Base-by-base conservation (phyloP, 2,113 vertebrate genomes). In the Centropus bengalensis region DNA sequence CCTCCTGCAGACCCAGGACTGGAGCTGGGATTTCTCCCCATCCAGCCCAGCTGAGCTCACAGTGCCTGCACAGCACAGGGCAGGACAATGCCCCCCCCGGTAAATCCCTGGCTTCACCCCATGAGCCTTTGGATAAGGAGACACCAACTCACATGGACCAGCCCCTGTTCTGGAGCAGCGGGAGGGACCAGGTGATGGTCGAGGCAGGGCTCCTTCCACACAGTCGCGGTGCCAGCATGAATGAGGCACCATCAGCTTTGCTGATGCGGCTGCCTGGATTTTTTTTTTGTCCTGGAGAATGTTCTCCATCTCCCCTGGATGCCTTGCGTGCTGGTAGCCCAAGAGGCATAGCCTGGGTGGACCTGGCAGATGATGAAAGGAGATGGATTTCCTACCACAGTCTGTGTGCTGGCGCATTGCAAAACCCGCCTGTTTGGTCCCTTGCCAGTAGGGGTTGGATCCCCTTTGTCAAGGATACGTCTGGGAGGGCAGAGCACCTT, bases 341-440 rank as follows among this genome's bases (percentile, higher is more conserved):
- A 1, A 30, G 66, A 55, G 74, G 28, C 10, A 2, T 81, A 5
- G 59, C 85, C 95, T 27, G 87, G 52, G 15, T n/a, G 82, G 78
- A 21, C 70, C 78, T 95, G 92, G 93, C 95, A 91, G 76, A 11
- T 0, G 62, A 91, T 88, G 83, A 95, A 94, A 90, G 92, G 85
- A 90, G 71, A 7, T 0, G 0, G 0, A 12, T 33, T 86, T 79
- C 82, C 77, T 54, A 20, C 82, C 6, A 0, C 88, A 40, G 74
- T 23, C 69, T 22, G 63, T 1, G 55, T 17, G 69, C 78, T 45
- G 62, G 21, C 70, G 9, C 32, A 2, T 63, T 69, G 76, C 68
- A 83, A 42, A 91, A 23, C 64, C 55, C 76, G 83, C 8, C 55
- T 24, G 23, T 52, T 56, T 52, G 42, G 30, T 69, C 42, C 68